Evolutionary conservation across 2,797 vertebrate genomes (phyloP).

Genomic region (Coregonus ussuriensis): DNA sequence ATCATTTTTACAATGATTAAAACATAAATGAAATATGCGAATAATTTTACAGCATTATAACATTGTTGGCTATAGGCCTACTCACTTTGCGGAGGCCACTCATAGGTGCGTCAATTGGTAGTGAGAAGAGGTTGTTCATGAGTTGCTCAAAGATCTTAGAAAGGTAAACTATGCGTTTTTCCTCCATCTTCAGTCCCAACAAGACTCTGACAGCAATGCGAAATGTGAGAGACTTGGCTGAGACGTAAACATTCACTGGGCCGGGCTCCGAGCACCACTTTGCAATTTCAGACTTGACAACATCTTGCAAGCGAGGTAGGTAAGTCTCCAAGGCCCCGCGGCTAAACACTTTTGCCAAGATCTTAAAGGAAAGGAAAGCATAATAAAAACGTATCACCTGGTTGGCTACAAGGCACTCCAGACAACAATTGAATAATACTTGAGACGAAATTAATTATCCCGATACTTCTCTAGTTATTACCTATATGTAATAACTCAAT

Average conservation of each 20-base stretch:
- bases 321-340: slow-evolving; percentile 88
- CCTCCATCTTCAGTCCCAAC: slow-evolving; percentile 86
- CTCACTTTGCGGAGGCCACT: slow-evolving; percentile 93
- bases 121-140: slow-evolving; percentile 95
- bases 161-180: slow-evolving; percentile 81
- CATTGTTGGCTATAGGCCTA: not conserved
- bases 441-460: not conserved
- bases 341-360: slow-evolving; percentile 90
- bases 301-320: slow-evolving; percentile 86
- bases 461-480: not conserved
- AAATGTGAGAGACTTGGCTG: slow-evolving; percentile 88
- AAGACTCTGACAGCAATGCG: slow-evolving; percentile 88
- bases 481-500: not conserved
- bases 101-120: slow-evolving; percentile 91
- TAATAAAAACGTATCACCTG: slow-evolving; percentile 39
- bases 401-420: slow-evolving; percentile 12
- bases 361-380: slow-evolving; percentile 64
- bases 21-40: no score
- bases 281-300: slow-evolving; percentile 84
- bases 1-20: no score
- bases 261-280: slow-evolving; percentile 83
- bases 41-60: not conserved
- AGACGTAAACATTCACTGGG: slow-evolving; percentile 83
- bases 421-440: slow-evolving; percentile 10
- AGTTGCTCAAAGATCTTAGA: slow-evolving; percentile 89